Evolutionary conservation across 2,113 vertebrate genomes (phyloP), one percentile per base, ranked within the genome.

Genomic region (Indri indri): DNA sequence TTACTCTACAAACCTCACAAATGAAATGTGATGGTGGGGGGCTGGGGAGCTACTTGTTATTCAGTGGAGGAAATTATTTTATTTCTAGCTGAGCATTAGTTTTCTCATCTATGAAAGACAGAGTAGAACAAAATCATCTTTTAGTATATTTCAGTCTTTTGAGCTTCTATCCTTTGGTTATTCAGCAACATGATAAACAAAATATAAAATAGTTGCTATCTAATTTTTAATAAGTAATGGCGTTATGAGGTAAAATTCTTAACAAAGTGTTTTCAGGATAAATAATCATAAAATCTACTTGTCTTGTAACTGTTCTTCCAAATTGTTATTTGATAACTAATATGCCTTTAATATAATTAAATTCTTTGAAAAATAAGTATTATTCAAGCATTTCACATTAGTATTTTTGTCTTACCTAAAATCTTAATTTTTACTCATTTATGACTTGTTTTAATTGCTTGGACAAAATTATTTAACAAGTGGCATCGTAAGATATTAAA

Each of bases 401-500:
- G 37, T 74, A 63, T 54, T 70, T 54, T 91, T 68, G 25, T 90
- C 40, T 82, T 23, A 79, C 40, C 8, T 71, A 30, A 74, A 45
- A 57, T 17, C 45, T 65, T 89, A 68, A 77, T 34, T 91, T 97
- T 90, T 66, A 82, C 20, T 80, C 50, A 40, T 63, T 66, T 68
- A 32, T 61, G 32, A 91, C 11, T 91, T 84, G 32, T 45, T 93
- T 96, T 73, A 66, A 94, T 94, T 83, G 66, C 8, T 32, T 66
- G 32, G n/a, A 59, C 16, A 94, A 94, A 66, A 83, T 22, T 22
- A 54, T 52, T 92, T 85, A 96, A 86, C 47, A 54, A 89, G 94
- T 85, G 14, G 7, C n/a, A 54, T 82, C 27, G 74, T 70, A 68
- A 82, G 7, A 89, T 57, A 40, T 14, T 18, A 45, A 54, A 97